phyloP scores from a whole-genome alignment of 2,113 vertebrate species.

The Casuarius casuarius region DNA sequence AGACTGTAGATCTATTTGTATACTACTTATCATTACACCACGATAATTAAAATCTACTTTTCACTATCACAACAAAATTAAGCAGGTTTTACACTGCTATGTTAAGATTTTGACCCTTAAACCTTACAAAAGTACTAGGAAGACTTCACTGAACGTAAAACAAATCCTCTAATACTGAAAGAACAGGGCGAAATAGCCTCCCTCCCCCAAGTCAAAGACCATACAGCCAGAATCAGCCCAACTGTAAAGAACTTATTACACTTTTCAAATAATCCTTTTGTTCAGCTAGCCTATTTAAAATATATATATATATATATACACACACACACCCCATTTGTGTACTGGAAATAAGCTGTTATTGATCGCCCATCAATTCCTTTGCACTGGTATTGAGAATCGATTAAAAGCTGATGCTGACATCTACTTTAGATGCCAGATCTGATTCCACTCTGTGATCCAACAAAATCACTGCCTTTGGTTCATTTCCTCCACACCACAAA shows the following conservation, averaged over 20 bases:
- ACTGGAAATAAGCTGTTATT: neutral
- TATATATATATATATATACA: too few relatives aligned
- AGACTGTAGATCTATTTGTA: neutral
- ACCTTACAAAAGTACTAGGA: neutral
- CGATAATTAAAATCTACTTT: slow-evolving; percentile 10
- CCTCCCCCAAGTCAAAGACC: neutral
- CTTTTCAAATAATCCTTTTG: neutral
- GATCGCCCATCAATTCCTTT: neutral
- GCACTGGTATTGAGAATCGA: neutral
- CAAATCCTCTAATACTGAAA: neutral
- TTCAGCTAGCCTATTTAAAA: neutral
- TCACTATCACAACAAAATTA: neutral
- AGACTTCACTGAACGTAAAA: slow-evolving; percentile 15
- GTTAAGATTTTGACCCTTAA: neutral
- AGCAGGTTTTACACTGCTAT: neutral
- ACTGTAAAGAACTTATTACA: neutral
- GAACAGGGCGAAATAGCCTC: neutral
- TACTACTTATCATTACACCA: neutral
- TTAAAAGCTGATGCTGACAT: neutral
- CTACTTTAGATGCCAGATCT: neutral
- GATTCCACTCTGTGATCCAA: neutral
- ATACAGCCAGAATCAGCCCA: neutral
- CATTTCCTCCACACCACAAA: neutral
- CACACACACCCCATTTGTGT: neutral
- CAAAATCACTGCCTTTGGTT: neutral